Conservation (phyloP, 2,888 invertebrate genomes). For the Microplitis manilae region DNA sequence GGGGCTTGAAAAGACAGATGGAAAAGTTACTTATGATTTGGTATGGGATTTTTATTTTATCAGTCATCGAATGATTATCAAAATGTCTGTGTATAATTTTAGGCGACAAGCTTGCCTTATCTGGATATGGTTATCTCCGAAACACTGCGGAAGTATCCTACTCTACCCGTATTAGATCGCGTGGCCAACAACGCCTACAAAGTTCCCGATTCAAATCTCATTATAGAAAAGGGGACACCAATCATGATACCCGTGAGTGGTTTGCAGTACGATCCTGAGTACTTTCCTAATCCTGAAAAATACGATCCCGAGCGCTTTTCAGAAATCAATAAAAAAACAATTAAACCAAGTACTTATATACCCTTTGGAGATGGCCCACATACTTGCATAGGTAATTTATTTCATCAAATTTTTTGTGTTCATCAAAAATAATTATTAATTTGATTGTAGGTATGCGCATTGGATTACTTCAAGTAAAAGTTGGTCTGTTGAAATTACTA, state of each 20-base stretch:
- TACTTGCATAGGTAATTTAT: constrained; percentile 64
- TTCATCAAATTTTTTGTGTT: neutral
- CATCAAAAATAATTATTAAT: neutral
- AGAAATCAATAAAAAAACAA: constrained; percentile 61
- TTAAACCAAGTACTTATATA: constrained; percentile 58
- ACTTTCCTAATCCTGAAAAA: constrained; percentile 67
- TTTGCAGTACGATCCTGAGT: constrained; percentile 67
- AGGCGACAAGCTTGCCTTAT: constrained; percentile 56
- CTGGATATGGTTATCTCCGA: constrained; percentile 65
- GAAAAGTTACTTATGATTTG: constrained; percentile 61
- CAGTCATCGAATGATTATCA: too few species aligned
- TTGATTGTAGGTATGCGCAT: constrained; percentile 57
- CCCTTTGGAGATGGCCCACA: constrained; percentile 69
- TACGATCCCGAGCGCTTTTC: constrained; percentile 71
- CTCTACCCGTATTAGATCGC: constrained; percentile 62
- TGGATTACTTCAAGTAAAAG: constrained; percentile 60
- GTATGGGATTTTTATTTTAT: constrained; percentile 44
- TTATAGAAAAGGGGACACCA: constrained; percentile 63
- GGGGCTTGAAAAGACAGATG: constrained; percentile 50
- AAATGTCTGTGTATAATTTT: constrained; percentile 1
- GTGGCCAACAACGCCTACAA: constrained; percentile 56
- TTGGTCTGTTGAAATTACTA: constrained; percentile 58
- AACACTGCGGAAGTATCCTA: constrained; percentile 69
- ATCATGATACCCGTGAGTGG: constrained; percentile 65
- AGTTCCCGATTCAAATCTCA: constrained; percentile 56